phyloP scores from a whole-genome alignment of 2,797 vertebrate species.

The Eidolon dupreanum region DNA sequence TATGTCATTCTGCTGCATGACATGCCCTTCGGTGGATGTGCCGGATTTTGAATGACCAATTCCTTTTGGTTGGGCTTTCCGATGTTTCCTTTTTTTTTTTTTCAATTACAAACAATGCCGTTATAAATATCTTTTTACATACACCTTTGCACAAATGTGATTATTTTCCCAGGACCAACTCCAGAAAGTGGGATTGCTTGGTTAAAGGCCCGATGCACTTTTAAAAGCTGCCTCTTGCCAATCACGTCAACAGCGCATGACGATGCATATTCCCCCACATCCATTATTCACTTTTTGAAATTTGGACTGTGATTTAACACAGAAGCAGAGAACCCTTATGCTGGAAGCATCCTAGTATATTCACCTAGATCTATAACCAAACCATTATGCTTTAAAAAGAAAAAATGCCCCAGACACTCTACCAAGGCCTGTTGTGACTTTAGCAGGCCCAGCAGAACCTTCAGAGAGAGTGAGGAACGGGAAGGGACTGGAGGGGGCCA shows the following conservation, averaged over 20 bases:
- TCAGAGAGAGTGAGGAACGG: neutral
- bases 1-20: neutral
- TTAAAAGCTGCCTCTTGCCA: neutral
- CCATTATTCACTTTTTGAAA: neutral
- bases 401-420: neutral
- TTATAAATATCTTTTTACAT: conserved; percentile 18
- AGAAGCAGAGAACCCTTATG: neutral
- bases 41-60: neutral
- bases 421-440: neutral
- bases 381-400: neutral
- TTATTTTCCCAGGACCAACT: neutral
- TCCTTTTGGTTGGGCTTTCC: neutral
- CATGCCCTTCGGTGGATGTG: neutral
- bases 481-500: neutral
- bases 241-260: neutral
- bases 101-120: neutral
- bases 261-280: neutral
- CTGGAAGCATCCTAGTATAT: neutral
- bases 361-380: conserved; percentile 11
- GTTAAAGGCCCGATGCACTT: neutral
- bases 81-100: neutral
- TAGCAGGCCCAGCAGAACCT: neutral
- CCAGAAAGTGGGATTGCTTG: neutral
- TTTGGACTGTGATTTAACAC: conserved; percentile 27
- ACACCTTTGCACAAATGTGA: neutral